Evolutionary conservation across 2,797 vertebrate genomes (phyloP).

Genomic region (Silurus lanzhouensis): DNA sequence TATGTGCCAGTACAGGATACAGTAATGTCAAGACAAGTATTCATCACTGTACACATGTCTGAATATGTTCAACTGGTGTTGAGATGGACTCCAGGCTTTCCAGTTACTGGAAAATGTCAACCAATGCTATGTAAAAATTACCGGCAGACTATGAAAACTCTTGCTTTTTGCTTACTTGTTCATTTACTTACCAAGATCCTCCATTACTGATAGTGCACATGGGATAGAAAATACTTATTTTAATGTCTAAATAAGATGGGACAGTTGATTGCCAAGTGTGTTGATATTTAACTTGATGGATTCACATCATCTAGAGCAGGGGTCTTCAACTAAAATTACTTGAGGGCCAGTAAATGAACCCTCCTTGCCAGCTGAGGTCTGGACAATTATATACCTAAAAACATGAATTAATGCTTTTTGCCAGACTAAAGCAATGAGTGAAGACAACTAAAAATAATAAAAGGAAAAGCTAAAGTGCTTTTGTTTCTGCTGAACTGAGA

Average conservation of each 20-base stretch:
- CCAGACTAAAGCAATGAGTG: too few relatives aligned
- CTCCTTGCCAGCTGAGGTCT: too few relatives aligned
- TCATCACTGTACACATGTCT: conserved; percentile 1
- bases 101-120: not conserved
- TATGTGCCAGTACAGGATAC: conserved; percentile 45
- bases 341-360: too few relatives aligned
- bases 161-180: not conserved
- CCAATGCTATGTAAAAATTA: not conserved
- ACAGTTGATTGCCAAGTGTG: not conserved
- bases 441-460: too few relatives aligned
- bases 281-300: not conserved
- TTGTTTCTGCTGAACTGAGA: too few relatives aligned
- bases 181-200: not conserved
- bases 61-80: conserved; percentile 21
- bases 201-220: not conserved
- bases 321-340: too few relatives aligned
- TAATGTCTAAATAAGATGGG: not conserved
- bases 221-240: not conserved
- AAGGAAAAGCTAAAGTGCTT: too few relatives aligned
- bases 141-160: not conserved
- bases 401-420: too few relatives aligned
- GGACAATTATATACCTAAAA: too few relatives aligned
- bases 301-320: not conserved
- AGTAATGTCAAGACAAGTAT: conserved; percentile 25
- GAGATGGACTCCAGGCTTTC: conserved; percentile 5